These are phyloP conservation scores for Drosophila acutilabella DNA, from an alignment of 2,888 invertebrate species.

Conservation along the genomic window DNA sequence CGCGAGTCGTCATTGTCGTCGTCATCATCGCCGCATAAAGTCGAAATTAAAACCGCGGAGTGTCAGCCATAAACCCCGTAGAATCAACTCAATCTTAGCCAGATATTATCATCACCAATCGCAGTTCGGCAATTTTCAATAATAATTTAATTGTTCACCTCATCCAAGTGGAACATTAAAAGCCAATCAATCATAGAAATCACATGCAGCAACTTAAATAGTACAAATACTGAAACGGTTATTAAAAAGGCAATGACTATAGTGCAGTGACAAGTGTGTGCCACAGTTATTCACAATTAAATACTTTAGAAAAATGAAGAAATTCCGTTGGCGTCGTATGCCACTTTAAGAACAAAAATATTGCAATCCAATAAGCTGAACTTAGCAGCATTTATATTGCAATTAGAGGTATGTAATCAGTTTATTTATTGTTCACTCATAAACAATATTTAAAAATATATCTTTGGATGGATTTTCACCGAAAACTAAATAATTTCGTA, in stretches of 20 bases:
- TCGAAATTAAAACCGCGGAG: constrained; percentile 82
- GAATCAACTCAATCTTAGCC: constrained; percentile 60
- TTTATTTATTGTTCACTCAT: too few species aligned
- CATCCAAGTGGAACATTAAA: constrained; percentile 27
- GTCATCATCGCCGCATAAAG: constrained; percentile 83
- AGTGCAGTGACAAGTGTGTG: background rate
- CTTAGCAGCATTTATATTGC: too few species aligned
- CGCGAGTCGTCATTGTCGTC: constrained; percentile 82
- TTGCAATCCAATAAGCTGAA: background rate
- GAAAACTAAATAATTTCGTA: too few species aligned
- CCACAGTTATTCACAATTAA: constrained; percentile 2
- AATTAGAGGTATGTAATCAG: too few species aligned
- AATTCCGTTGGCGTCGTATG: constrained; percentile 34
- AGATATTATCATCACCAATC: constrained; percentile 55
- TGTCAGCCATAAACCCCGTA: constrained; percentile 75
- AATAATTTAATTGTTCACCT: constrained; percentile 45
- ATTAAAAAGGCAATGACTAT: constrained; percentile 9
- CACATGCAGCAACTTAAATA: background rate
- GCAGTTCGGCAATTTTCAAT: constrained; percentile 41
- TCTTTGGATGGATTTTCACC: too few species aligned
- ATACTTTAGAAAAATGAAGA: constrained; percentile 43
- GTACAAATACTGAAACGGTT: background rate
- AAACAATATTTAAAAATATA: too few species aligned
- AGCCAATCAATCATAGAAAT: constrained; percentile 14
- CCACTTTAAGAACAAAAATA: constrained; percentile 16